These are phyloP conservation scores for Parotia lawesii DNA, from an alignment of 2,113 vertebrate species.

Conservation along the genomic window DNA sequence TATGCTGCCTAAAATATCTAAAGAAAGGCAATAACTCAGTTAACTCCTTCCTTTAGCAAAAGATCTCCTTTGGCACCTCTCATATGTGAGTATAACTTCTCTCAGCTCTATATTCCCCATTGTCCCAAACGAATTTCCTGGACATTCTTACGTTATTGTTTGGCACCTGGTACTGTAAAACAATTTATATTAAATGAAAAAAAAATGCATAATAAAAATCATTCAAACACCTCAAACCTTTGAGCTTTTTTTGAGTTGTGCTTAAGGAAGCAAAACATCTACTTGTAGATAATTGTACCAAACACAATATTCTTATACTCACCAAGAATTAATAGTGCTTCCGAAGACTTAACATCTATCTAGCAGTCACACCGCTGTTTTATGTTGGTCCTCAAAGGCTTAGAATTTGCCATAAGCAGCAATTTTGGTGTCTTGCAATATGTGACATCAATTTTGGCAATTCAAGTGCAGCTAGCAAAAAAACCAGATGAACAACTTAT, in stretches of 20 bases:
- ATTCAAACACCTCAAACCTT: not conserved
- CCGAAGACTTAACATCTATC: not conserved
- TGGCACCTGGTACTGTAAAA: not conserved
- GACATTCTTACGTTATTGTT: not conserved
- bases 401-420: not conserved
- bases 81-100: not conserved
- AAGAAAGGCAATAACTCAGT: not conserved
- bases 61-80: not conserved
- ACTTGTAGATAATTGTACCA: not conserved
- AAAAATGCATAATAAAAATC: not conserved
- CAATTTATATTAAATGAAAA: not conserved
- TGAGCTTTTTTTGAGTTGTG: not conserved
- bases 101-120: not conserved
- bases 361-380: not conserved
- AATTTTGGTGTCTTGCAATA: not conserved
- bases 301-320: not conserved
- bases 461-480: not conserved
- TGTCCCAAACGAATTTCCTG: not conserved
- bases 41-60: not conserved
- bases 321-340: not conserved
- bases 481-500: accelerated
- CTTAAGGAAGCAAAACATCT: not conserved
- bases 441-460: not conserved
- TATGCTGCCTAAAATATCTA: not conserved
- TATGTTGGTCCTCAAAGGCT: not conserved